Conservation (phyloP, 1,140 invertebrate species). For the Yoshiicerus persimilis region DNA sequence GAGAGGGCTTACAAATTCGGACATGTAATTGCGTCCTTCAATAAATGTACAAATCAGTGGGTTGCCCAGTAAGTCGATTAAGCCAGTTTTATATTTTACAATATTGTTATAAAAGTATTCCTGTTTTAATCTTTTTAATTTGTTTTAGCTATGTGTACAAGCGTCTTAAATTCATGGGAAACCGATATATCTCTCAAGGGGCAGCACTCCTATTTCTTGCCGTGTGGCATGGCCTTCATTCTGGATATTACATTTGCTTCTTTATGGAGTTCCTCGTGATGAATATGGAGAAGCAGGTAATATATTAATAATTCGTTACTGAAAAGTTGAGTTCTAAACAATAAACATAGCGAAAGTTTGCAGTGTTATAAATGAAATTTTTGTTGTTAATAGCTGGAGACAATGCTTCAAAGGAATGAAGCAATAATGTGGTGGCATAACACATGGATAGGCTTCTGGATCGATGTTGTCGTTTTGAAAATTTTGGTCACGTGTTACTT, state of each 20-base stretch:
- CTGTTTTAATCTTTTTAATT: slow-evolving; percentile 13
- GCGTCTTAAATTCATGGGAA: slow-evolving; percentile 83
- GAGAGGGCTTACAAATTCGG: slow-evolving; percentile 78
- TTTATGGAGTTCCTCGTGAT: slow-evolving; percentile 88
- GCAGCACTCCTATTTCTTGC: slow-evolving; percentile 82
- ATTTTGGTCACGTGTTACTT: slow-evolving; percentile 77
- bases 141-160: slow-evolving; percentile 78
- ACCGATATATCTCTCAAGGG: slow-evolving; percentile 78
- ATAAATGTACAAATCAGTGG: slow-evolving; percentile 92
- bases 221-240: slow-evolving; percentile 84
- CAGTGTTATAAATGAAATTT: neutral
- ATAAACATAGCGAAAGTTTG: neutral
- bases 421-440: slow-evolving; percentile 46
- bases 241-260: slow-evolving; percentile 82
- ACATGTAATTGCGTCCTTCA: slow-evolving; percentile 84
- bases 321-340: neutral
- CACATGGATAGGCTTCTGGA: slow-evolving; percentile 36
- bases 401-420: slow-evolving; percentile 51
- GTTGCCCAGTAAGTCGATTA: slow-evolving; percentile 68
- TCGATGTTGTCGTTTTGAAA: slow-evolving; percentile 63
- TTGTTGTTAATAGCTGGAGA: slow-evolving; percentile 51
- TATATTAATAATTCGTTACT: slow-evolving; percentile 44
- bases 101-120: neutral
- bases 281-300: slow-evolving; percentile 82
- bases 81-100: neutral